Evolutionary conservation across 2,113 vertebrate species (phyloP), one percentile per base, ranked within the genome.

Genomic region (Mus pahari): DNA sequence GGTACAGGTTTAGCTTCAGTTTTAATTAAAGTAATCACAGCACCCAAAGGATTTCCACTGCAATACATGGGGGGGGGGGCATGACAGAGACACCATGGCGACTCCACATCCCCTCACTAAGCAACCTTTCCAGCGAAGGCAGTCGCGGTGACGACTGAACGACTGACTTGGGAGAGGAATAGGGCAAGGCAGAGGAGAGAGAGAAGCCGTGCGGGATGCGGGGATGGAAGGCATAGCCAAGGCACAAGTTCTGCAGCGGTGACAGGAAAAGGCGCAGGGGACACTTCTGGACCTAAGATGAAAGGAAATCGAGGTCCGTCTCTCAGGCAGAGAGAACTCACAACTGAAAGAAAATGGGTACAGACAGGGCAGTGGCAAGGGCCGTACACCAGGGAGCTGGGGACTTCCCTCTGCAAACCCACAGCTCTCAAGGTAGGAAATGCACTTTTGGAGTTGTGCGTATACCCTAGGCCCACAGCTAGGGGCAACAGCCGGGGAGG

Each of bases 21-120:
- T 95, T 87, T 78, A 92, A 92, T 89, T 78, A 86, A 75, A 94
- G 83, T 66, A 55, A 81, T 58, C 68, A 53, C 0, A 92, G 60
- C 22, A 26, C 75, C 75, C 84, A 60, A n/a, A 13, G 53, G 88
- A 64, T 60, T 74, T 91, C 50, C 31, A n/a, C 0, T 1, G 60
- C n/a, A 66, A 60, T n/a, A 36, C 39, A 78, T 12, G 50, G 19
- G 60, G 17, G 62, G 74, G 16, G 22, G 14, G 11, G 28, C 55
- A 17, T 3, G n/a, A 83, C 55, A 84, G 82, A 31, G 39, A 17
- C 81, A 11, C 13, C 58, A 45, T 39, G 9, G 9, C 17, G 58
- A 64, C 16, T 9, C 24, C 14, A 1, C 24, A 88, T n/a, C 58
- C 74, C 64, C 55, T 42, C 33, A 60, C 50, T 22, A 66, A 79